Evolutionary conservation across 2,797 vertebrate genomes (phyloP).

Genomic region (Microctenopoma stevenorrisi): DNA sequence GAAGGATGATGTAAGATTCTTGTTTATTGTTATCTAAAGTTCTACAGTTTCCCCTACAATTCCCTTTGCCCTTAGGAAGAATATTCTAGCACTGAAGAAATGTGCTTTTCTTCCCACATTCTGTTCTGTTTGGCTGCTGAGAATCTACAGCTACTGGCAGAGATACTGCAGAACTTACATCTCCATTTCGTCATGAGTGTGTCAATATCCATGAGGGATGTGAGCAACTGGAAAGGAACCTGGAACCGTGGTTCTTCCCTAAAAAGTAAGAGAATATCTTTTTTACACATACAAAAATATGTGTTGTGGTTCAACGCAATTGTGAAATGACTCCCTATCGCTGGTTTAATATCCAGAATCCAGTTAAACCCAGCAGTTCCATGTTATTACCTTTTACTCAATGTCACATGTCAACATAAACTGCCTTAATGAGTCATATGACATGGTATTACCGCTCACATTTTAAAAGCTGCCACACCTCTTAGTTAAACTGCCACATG

Average conservation of each 20-base stretch:
- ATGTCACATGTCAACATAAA: constrained; percentile 12
- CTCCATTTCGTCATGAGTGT: constrained; percentile 98
- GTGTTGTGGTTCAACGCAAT: background rate
- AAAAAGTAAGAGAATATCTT: constrained; percentile 12
- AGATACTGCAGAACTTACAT: constrained; percentile 85
- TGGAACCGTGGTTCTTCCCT: constrained; percentile 98
- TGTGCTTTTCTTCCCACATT: background rate
- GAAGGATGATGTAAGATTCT: constrained; percentile 4
- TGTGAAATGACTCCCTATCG: constrained; percentile 15
- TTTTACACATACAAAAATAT: background rate
- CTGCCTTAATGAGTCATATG: constrained; percentile 33
- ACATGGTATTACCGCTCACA: constrained; percentile 11
- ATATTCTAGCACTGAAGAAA: background rate
- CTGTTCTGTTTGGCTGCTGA: constrained; percentile 11
- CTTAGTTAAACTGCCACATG: constrained; percentile 16
- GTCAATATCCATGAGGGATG: constrained; percentile 94
- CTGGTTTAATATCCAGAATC: constrained; percentile 1
- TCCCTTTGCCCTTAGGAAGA: constrained; percentile 18
- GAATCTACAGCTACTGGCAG: background rate
- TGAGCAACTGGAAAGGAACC: constrained; percentile 96
- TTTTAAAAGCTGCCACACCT: constrained; percentile 12
- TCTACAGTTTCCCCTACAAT: constrained; percentile 9
- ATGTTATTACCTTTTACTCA: constrained; percentile 35
- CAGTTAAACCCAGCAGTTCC: constrained; percentile 13
- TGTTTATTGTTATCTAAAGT: constrained; percentile 23